Evolutionary conservation across 2,888 invertebrate species (phyloP), one percentile per base, ranked within the genome.

Genomic region (Cryptus armator): DNA sequence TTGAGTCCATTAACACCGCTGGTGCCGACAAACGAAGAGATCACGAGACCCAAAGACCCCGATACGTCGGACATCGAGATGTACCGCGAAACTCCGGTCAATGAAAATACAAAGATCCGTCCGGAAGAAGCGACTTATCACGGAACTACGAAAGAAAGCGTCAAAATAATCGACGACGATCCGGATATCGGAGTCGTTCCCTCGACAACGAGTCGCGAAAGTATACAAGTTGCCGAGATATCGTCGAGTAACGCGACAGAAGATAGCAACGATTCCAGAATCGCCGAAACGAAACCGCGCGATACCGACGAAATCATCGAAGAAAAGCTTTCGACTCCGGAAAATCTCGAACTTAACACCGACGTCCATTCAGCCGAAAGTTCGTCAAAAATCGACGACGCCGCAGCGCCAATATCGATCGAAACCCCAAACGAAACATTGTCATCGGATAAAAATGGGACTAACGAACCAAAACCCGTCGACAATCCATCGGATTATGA

Each of bases 211-310:
- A 56, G 67, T 71, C 72, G 64, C 29, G 91, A 91, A 48, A 90
- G 89, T 51, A 91, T 92, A 51, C 92, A 92, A 77, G 91, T 93
- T 3, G 90, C 91, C 0, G 93, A 93, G 71, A 88, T 93, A 59
- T 92, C 92, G 6, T 93, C 93, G 0, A 92, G 91, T 64, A 90
- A 91, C 29, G 86, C 85, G 64, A 71, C 77, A 1, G 91, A 90
- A 3, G 88, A 86, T 32, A 66, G 46, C n/a, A 64, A 9, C 67
- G 29, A 77, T 14, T 12, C 48, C 44, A 14, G 44, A 66, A 67
- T 4, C 44, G 51, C 24, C 16, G 53, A 66, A 1, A 7, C 68
- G 10, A 70, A 37, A 46, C 0, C 24, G 12, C 68, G 14, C 43
- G 59, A 64, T 43, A 56, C 10, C 46, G 16, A 48, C 66, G 79